Percentiles rank a stretch among this genome's conserved stretches.
phyloP scores from a whole-genome alignment of 1,140 invertebrate species.

The Drosophila athabasca region DNA sequence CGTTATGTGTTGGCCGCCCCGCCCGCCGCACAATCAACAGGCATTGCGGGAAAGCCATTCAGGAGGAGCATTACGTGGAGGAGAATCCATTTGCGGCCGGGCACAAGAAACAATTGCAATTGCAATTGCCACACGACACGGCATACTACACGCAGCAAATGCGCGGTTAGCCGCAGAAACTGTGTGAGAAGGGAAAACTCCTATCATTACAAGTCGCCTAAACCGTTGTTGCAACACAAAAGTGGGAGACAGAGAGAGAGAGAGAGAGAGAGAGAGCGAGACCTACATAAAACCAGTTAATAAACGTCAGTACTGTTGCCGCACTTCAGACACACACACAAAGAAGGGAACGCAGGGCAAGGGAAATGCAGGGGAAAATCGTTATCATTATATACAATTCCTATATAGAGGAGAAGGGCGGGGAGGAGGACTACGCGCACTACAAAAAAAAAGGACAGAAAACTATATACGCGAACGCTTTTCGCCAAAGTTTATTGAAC shows the following conservation, averaged over 20 bases:
- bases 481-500: slow-evolving; percentile 79
- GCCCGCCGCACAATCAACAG: slow-evolving; percentile 8
- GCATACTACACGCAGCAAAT: slow-evolving; percentile 28
- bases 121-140: slow-evolving; percentile 25
- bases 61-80: neutral
- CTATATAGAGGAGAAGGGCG: slow-evolving; percentile 1
- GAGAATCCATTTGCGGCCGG: slow-evolving; percentile 18
- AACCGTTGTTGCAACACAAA: slow-evolving; percentile 29
- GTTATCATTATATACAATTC: slow-evolving; percentile 67
- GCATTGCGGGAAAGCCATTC: slow-evolving; percentile 12
- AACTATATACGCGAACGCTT: slow-evolving; percentile 64
- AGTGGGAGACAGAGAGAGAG: slow-evolving; percentile 7
- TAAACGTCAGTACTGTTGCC: slow-evolving; percentile 61
- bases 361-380: slow-evolving; percentile 65
- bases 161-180: slow-evolving; percentile 20
- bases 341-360: slow-evolving; percentile 45
- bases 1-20: too few species aligned
- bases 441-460: slow-evolving; percentile 21
- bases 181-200: neutral
- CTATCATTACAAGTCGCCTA: slow-evolving; percentile 18
- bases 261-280: neutral
- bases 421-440: slow-evolving; percentile 1
- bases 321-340: slow-evolving; percentile 33
- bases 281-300: slow-evolving; percentile 55
- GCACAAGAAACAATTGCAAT: slow-evolving; percentile 4